phyloP scores from a whole-genome alignment of 2,888 invertebrate genomes.

The Tromatobia lineatoria region DNA sequence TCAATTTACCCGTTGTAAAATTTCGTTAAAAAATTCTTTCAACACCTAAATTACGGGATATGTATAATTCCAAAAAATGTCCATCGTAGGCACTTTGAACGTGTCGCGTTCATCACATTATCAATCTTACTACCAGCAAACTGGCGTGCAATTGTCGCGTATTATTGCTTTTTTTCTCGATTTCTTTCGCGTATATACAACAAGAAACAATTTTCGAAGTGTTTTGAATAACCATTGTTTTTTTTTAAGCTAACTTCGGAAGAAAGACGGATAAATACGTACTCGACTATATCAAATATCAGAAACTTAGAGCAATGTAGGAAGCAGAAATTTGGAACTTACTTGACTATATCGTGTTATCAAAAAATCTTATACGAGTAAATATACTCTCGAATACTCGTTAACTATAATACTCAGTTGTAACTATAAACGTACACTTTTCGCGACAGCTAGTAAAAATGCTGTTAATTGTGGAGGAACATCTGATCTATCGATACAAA shows the following conservation, averaged over 20 bases:
- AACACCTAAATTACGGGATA: slow-evolving; percentile 70
- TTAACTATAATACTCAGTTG: slow-evolving; percentile 63
- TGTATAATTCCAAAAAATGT: slow-evolving; percentile 66
- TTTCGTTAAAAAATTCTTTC: slow-evolving; percentile 70
- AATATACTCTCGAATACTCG: slow-evolving; percentile 57
- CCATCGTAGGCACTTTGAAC: slow-evolving; percentile 67
- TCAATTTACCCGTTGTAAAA: slow-evolving; percentile 58
- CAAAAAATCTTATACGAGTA: slow-evolving; percentile 48
- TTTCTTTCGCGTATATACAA: slow-evolving; percentile 30
- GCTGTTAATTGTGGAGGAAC: slow-evolving; percentile 35
- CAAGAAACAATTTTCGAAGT: slow-evolving; percentile 13
- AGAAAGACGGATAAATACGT: slow-evolving; percentile 39
- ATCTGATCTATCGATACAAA: slow-evolving; percentile 43
- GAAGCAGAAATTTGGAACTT: slow-evolving; percentile 24
- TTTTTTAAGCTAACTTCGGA: not conserved
- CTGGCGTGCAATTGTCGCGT: slow-evolving; percentile 60
- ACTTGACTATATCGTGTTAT: slow-evolving; percentile 6
- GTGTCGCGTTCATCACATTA: slow-evolving; percentile 48
- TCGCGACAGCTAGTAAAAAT: slow-evolving; percentile 15
- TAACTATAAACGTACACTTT: slow-evolving; percentile 36
- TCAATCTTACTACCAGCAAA: slow-evolving; percentile 45
- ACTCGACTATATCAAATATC: slow-evolving; percentile 12
- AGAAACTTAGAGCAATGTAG: slow-evolving; percentile 18
- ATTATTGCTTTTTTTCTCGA: slow-evolving; percentile 61
- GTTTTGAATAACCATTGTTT: not conserved